Base-by-base conservation (phyloP, 2,113 vertebrate species). In the Anser cygnoides region DNA sequence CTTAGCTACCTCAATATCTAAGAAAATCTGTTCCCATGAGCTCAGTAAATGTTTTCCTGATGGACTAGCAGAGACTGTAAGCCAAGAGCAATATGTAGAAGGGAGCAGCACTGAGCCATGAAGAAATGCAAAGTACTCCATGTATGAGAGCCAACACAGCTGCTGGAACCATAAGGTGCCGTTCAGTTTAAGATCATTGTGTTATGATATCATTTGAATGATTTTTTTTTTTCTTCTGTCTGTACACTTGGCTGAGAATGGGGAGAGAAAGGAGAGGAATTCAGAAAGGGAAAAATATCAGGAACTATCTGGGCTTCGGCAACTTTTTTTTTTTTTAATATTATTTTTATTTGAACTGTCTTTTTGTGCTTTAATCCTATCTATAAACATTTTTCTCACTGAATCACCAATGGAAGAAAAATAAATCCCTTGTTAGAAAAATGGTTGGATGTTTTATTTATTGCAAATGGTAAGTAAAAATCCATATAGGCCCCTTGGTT, bases 151-250 rank as follows among this genome's bases (percentile, higher is more conserved):
- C 87, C 91, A 97, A 6, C 91, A 84, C 95, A 96, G 92, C 87
- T 97, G 95, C 89, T 93, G 89, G 87, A 96, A 86, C 81, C 95
- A 94, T 93, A 96, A 95, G 96, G 96, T 96, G 71, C 83, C 8
- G 20, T 84, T 95, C 91, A 76, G 83, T 90, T 93, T 94, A 84
- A 89, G 95, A 94, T 92, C 74, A 65, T 44, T 95, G 28, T 92
- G 81, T 94, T 94, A 89, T 62, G 49, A 68, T 96, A 92, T 26
- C 7, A 57, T 68, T 68, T 77, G 25, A 93, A 78, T 91, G 66
- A 65, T 49, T 76, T 89, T 46, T 91, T 91, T 87, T 8, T 91
- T 87, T 9, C 33, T 76, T 83, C 84, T 77, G 50, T 76, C 78
- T 91, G 70, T 84, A 81, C 68, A 76, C 58, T 80, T 89, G 76